These are phyloP conservation scores for Dugesia japonica DNA, from an alignment of 2,888 invertebrate genomes.

Conservation along the genomic window DNA sequence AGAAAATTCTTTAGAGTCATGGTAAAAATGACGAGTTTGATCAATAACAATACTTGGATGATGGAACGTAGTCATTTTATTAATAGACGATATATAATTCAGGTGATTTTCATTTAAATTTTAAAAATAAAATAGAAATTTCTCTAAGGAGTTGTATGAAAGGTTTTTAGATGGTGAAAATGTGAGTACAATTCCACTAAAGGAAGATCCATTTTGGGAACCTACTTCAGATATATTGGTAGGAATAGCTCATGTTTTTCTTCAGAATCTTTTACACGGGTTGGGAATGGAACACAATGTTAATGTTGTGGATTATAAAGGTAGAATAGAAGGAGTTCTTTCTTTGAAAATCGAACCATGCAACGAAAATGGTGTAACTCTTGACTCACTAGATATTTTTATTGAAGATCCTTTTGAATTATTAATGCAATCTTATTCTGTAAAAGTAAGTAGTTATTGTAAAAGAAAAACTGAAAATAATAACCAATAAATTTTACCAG, in stretches of 20 bases:
- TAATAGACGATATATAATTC: conserved; percentile 47
- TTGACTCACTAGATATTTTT: conserved; percentile 43
- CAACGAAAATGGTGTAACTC: conserved; percentile 40
- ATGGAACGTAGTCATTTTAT: conserved; percentile 48
- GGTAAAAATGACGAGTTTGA: conserved; percentile 47
- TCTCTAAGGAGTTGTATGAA: conserved; percentile 37
- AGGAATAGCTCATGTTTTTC: conserved; percentile 44
- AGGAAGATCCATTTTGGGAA: conserved; percentile 36
- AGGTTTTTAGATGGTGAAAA: conserved; percentile 35
- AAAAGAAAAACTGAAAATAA: background rate
- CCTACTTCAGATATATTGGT: conserved; percentile 37
- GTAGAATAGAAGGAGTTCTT: conserved; percentile 44
- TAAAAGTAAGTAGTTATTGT: conserved; percentile 40
- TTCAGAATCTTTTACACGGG: conserved; percentile 45
- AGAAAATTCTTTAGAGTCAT: conserved; percentile 41
- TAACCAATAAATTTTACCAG: background rate
- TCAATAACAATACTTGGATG: conserved; percentile 47
- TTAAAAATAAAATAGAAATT: too few relatives aligned
- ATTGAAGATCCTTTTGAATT: conserved; percentile 45
- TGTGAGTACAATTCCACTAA: conserved; percentile 31
- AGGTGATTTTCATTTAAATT: conserved; percentile 39
- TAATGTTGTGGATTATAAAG: conserved; percentile 47
- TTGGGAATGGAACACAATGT: conserved; percentile 46
- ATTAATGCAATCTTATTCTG: conserved; percentile 43
- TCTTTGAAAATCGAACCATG: conserved; percentile 44